phyloP scores from a whole-genome alignment of 2,797 vertebrate species.

The Leptatherina wallacei region DNA sequence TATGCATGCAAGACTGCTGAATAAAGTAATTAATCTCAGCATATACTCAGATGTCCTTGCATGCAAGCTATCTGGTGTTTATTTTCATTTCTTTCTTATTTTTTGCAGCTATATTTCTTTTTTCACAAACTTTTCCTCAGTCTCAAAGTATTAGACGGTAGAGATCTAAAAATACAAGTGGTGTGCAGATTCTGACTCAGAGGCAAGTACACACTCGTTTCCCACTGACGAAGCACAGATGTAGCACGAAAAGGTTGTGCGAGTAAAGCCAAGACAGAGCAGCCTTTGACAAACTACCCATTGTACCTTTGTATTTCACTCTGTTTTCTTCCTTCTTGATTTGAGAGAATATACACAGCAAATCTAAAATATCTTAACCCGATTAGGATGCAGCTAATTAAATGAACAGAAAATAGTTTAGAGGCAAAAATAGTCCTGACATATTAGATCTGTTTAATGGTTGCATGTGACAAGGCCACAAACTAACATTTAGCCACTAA shows the following conservation, averaged over 20 bases:
- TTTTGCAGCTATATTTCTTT: constrained; percentile 11
- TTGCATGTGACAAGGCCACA: not conserved
- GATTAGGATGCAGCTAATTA: constrained; percentile 11
- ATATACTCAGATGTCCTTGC: not conserved
- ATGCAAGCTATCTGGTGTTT: constrained; percentile 6
- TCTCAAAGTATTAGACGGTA: constrained; percentile 20
- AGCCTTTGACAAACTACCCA: constrained; percentile 51
- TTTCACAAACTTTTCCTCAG: constrained; percentile 9
- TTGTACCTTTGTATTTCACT: constrained; percentile 44
- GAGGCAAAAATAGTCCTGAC: not conserved
- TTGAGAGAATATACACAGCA: constrained; percentile 5
- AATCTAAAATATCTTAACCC: constrained; percentile 25
- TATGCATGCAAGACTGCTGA: constrained; percentile 40
- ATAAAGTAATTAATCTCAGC: constrained; percentile 30
- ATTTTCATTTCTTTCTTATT: not conserved
- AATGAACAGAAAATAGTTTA: constrained; percentile 10
- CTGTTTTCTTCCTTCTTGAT: constrained; percentile 2
- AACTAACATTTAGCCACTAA: not conserved
- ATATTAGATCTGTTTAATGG: constrained; percentile 3
- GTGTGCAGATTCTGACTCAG: constrained; percentile 32
- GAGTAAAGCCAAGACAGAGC: constrained; percentile 41
- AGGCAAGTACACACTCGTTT: constrained; percentile 52
- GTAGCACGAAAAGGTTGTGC: constrained; percentile 33
- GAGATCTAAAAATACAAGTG: constrained; percentile 24
- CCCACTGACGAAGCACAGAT: constrained; percentile 60